Evolutionary conservation across 2,888 invertebrate species (phyloP), one percentile per base, ranked within the genome.

Genomic region (Noctua comes): DNA sequence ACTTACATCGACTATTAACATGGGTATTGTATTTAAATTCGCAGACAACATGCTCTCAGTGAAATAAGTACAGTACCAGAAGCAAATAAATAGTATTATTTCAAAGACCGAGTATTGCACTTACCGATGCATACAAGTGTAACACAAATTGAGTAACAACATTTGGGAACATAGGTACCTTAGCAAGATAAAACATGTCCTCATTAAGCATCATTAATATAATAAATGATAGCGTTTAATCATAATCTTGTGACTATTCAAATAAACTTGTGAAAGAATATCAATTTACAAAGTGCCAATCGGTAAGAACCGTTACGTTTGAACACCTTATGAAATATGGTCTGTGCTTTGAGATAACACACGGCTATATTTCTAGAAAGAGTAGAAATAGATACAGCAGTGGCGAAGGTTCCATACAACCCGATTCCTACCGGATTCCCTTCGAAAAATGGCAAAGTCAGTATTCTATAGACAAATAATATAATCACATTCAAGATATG

Each of bases 161-260:
- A 54, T 64, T 69, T 11, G 5, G 57, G 31, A 76, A 21, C 16
- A 3, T 27, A 75, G n/a, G 18, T 74, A 13, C 40, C 43, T 57
- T 51, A 76, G 13, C 13, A 36, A 68, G 24, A 68, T 68, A 57
- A 80, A 75, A 73, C 71, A 75, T 65, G n/a, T 70, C 21, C 43
- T 73, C 66, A 80, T 78, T 85, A 80, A 73, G 13, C 6, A 59
- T 76, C 71, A 74, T 88, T 79, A 79, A 68, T 76, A 68, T 79
- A 18, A 68, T 73, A 57, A 88, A 88, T 68, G 31, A 65, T 40
- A 40, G 59, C 31, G 13, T 72, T 86, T 68, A 77, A 75, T 77
- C 75, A 83, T 77, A 65, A 76, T 65, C 36, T 73, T 74, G 59
- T 36, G 7, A 27, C 40, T 66, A 75, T 72, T 71, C 36, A 80